A percentile compares a stretch with the other conserved stretches of the same genome.
Conservation (phyloP, 2,797 vertebrate genomes). For the Phoeniculus purpureus region DNA sequence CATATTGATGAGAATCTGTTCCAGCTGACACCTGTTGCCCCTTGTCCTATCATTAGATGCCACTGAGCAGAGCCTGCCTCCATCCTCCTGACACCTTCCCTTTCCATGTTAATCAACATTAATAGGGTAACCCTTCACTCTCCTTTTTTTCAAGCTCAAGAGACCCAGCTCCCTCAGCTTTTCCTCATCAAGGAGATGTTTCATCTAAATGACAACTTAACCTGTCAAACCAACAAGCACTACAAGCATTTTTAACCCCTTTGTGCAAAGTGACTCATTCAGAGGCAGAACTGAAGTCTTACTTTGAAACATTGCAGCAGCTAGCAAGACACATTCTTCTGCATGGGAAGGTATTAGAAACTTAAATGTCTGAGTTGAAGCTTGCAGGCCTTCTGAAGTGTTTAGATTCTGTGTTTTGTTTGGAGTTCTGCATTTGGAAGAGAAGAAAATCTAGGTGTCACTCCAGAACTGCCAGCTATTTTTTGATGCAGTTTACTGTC, state of each 20-base stretch:
- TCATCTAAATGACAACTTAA: too few species aligned
- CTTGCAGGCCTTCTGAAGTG: neutral
- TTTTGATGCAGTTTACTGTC: neutral
- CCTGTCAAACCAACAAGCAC: neutral
- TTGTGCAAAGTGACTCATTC: neutral
- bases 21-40: too few species aligned
- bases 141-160: too few species aligned
- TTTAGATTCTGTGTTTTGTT: neutral
- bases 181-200: too few species aligned
- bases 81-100: too few species aligned
- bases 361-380: neutral
- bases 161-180: too few species aligned
- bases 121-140: too few species aligned
- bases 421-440: neutral
- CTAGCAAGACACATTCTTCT: neutral
- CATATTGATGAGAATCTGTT: too few species aligned
- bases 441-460: neutral
- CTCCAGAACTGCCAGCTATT: neutral
- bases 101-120: too few species aligned
- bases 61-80: too few species aligned
- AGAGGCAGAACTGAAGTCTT: neutral
- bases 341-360: neutral
- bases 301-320: neutral
- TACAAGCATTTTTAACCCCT: neutral
- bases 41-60: too few species aligned